Percentiles rank a stretch among this genome's conserved stretches.
These are phyloP conservation scores for Neoarius graeffei DNA, from an alignment of 2,113 vertebrate species.

Conservation along the genomic window DNA sequence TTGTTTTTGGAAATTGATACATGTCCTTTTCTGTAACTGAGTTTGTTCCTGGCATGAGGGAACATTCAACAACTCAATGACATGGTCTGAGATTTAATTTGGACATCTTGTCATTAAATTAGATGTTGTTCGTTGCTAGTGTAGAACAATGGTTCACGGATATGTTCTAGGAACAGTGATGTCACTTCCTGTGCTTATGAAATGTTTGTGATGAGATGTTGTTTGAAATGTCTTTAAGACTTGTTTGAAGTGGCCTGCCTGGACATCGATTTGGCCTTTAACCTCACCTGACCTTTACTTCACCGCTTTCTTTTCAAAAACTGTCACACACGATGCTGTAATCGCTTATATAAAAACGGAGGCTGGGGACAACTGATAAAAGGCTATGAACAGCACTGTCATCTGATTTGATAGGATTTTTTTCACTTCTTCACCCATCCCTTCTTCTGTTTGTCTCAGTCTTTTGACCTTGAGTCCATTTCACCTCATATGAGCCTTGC, in stretches of 20 bases:
- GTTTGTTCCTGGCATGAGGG: not conserved
- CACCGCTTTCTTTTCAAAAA: not conserved
- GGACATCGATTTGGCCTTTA: not conserved
- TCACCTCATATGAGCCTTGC: conserved; percentile 18
- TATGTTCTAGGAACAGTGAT: not conserved
- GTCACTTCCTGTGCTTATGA: not conserved
- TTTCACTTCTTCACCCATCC: not conserved
- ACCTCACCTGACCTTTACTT: not conserved
- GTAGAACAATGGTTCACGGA: not conserved
- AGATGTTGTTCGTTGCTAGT: not conserved
- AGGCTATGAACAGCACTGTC: conserved; percentile 1
- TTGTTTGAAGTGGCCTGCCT: not conserved
- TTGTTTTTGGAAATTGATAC: not conserved
- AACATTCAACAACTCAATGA: not conserved
- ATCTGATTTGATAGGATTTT: not conserved
- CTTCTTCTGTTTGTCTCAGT: conserved; percentile 20
- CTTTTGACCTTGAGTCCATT: conserved; percentile 38
- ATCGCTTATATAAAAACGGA: not conserved
- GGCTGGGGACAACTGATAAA: not conserved
- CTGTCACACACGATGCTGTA: not conserved
- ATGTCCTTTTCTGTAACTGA: not conserved
- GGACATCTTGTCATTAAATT: not conserved
- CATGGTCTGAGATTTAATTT: not conserved
- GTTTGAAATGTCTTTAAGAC: not conserved
- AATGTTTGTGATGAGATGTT: not conserved